Conservation (phyloP, 2,888 invertebrate genomes). For the Drosophila picticornis region DNA sequence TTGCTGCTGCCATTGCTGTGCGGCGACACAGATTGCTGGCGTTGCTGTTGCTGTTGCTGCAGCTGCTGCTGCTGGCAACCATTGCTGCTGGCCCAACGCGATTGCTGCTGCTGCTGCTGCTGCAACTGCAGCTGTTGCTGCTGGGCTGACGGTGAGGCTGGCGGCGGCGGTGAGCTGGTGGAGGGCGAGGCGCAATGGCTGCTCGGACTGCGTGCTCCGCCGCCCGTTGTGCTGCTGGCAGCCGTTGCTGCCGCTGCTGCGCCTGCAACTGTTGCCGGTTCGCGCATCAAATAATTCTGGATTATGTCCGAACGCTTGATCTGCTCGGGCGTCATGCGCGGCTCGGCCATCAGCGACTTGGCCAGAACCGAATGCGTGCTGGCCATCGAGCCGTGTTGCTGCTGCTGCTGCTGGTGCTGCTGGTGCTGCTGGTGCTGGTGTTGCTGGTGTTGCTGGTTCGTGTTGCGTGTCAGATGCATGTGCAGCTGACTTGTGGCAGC, state of each 20-base stretch:
- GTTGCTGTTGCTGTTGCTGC: constrained; percentile 83
- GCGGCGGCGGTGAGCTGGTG: constrained; percentile 83
- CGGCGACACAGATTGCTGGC: constrained; percentile 45
- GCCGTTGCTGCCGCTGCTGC: constrained; percentile 52
- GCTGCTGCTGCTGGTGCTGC: constrained; percentile 73
- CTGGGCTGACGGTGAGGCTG: constrained; percentile 25
- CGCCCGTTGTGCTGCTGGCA: constrained; percentile 69
- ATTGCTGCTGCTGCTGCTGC: constrained; percentile 85
- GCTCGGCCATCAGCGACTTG: constrained; percentile 96
- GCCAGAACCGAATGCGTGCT: constrained; percentile 96
- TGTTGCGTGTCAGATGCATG: constrained; percentile 87
- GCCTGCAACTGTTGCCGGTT: constrained; percentile 79
- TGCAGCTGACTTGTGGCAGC: constrained; percentile 82
- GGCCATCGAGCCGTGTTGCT: constrained; percentile 87
- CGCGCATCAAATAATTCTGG: constrained; percentile 95
- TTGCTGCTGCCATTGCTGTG: constrained; percentile 29
- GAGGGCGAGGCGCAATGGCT: constrained; percentile 83
- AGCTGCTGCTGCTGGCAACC: constrained; percentile 85
- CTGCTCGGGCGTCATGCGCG: constrained; percentile 96
- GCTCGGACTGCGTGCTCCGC: constrained; percentile 79
- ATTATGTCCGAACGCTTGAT: constrained; percentile 96
- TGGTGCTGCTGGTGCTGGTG: constrained; percentile 74
- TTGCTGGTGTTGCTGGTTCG: constrained; percentile 79
- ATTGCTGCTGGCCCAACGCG: constrained; percentile 87
- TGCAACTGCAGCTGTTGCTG: constrained; percentile 85